phyloP scores from a whole-genome alignment of 2,113 vertebrate species.

The Castor canadensis region DNA sequence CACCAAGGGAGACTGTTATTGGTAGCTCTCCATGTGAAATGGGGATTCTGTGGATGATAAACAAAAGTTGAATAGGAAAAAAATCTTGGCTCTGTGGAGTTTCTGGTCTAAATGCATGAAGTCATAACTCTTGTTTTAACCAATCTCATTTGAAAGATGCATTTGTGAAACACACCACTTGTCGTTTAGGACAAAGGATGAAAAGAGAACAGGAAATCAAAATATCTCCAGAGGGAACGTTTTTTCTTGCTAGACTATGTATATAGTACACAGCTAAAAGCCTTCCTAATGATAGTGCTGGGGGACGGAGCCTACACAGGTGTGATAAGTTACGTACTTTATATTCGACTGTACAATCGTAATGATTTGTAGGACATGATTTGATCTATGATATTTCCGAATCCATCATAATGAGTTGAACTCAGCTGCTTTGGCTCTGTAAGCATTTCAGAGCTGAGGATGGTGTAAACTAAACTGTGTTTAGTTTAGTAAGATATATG shows the following conservation, averaged over 20 bases:
- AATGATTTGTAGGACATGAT: constrained; percentile 55
- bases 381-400: constrained; percentile 49
- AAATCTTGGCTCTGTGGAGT: not conserved
- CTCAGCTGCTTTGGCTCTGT: constrained; percentile 25
- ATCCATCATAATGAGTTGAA: constrained; percentile 24
- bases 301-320: not conserved
- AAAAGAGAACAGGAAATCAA: constrained; percentile 41
- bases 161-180: constrained; percentile 44
- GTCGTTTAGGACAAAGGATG: constrained; percentile 53
- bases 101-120: constrained; percentile 25
- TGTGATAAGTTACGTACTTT: constrained; percentile 1
- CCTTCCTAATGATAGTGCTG: constrained; percentile 35
- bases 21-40: not conserved
- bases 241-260: constrained; percentile 65
- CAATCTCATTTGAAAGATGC: constrained; percentile 14
- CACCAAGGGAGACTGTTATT: not conserved
- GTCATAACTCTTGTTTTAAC: constrained; percentile 46
- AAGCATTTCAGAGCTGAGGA: constrained; percentile 1
- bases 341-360: not conserved
- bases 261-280: constrained; percentile 49
- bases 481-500: constrained; percentile 13
- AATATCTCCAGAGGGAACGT: constrained; percentile 37
- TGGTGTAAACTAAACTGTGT: not conserved
- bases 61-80: not conserved
- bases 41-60: not conserved